These are phyloP conservation scores for Spatulosminthurus flaviceps DNA, from an alignment of 2,888 invertebrate genomes.

Conservation along the genomic window DNA sequence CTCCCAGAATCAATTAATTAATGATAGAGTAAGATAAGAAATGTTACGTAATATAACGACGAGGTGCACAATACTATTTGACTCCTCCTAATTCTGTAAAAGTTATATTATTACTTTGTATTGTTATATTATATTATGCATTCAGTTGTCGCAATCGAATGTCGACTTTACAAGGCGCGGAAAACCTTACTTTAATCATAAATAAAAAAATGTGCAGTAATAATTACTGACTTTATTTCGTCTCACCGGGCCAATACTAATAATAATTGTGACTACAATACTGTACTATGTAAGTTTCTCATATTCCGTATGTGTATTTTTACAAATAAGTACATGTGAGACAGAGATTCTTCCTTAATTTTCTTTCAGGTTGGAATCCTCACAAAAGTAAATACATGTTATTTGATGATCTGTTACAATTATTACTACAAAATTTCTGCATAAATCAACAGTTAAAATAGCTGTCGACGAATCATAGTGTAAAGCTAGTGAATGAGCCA, in stretches of 20 bases:
- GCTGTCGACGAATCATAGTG: too few species aligned
- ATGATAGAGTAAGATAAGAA: background rate
- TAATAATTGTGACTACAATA: too few species aligned
- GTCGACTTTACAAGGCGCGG: conserved; percentile 6
- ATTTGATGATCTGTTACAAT: too few species aligned
- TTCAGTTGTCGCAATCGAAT: conserved; percentile 43
- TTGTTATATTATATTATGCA: conserved; percentile 32
- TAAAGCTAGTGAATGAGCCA: too few species aligned
- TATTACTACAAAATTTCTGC: too few species aligned
- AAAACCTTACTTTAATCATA: conserved; percentile 35
- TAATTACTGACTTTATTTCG: background rate
- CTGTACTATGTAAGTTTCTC: too few species aligned
- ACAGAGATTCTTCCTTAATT: too few species aligned
- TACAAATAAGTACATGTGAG: too few species aligned
- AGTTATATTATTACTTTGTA: conserved; percentile 42
- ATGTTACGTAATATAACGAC: conserved; percentile 5
- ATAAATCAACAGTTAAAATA: too few species aligned
- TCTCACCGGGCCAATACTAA: background rate
- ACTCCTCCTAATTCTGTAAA: conserved; percentile 39
- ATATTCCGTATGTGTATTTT: too few species aligned
- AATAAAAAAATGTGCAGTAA: conserved; percentile 24
- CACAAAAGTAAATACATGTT: too few species aligned
- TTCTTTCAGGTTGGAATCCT: too few species aligned
- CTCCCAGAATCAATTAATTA: conserved; percentile 16
- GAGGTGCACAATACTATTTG: conserved; percentile 33